phyloP scores from a whole-genome alignment of 2,797 vertebrate genomes.

The Acanthurus leucopareius region DNA sequence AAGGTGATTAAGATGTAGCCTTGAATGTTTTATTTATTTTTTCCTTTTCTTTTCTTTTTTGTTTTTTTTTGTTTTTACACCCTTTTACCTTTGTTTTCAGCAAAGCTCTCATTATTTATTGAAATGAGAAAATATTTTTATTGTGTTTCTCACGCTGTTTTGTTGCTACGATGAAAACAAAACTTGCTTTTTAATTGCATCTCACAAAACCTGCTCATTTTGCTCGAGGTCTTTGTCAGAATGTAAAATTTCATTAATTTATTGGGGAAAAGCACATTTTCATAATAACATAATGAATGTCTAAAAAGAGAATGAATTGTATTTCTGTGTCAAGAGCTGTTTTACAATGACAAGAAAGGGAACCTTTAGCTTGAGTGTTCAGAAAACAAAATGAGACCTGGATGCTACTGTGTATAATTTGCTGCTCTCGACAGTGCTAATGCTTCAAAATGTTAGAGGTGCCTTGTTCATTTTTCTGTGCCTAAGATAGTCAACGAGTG shows the following conservation, averaged over 20 bases:
- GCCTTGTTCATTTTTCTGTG: slow-evolving; percentile 89
- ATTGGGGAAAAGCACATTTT: slow-evolving; percentile 85
- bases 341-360: slow-evolving; percentile 73
- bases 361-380: slow-evolving; percentile 62
- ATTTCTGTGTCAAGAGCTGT: slow-evolving; percentile 70
- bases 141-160: slow-evolving; percentile 47
- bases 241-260: slow-evolving; percentile 76
- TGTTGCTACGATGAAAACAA: slow-evolving; percentile 69
- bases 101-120: slow-evolving; percentile 81
- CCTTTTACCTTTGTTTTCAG: slow-evolving; percentile 86
- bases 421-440: slow-evolving; percentile 84
- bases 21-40: slow-evolving; percentile 82
- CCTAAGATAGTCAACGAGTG: slow-evolving; percentile 81
- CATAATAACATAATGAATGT: slow-evolving; percentile 78
- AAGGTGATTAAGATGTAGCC: slow-evolving; percentile 86
- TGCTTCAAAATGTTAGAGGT: slow-evolving; percentile 87
- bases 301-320: slow-evolving; percentile 69
- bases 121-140: slow-evolving; percentile 64
- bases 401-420: slow-evolving; percentile 84
- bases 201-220: slow-evolving; percentile 62
- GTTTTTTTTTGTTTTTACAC: slow-evolving; percentile 74
- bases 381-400: slow-evolving; percentile 71
- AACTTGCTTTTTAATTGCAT: slow-evolving; percentile 57
- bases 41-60: slow-evolving; percentile 35
- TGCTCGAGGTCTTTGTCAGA: slow-evolving; percentile 72